Percentiles rank a stretch among this genome's conserved stretches.
These are phyloP conservation scores for Raja brachyura DNA, from an alignment of 2,113 vertebrate species.

Conservation along the genomic window DNA sequence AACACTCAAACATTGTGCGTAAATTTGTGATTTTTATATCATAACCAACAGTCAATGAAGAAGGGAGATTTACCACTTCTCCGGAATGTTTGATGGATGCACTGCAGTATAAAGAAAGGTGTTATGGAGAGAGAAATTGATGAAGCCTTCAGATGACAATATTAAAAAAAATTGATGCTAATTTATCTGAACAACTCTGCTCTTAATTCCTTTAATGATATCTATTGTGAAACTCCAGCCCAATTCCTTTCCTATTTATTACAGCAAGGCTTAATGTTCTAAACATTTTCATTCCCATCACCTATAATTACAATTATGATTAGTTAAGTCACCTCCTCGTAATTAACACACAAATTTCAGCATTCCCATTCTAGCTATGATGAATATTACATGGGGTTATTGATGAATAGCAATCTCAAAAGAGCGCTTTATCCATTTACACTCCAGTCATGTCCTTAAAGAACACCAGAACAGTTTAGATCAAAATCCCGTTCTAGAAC, in stretches of 20 bases:
- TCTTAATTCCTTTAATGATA: background rate
- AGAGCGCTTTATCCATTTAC: too few relatives aligned
- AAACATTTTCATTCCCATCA: background rate
- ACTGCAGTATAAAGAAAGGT: background rate
- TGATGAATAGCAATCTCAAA: too few relatives aligned
- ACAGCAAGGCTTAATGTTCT: background rate
- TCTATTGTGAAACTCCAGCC: background rate
- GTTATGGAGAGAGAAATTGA: background rate
- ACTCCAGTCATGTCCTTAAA: background rate
- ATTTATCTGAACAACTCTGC: background rate
- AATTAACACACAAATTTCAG: background rate
- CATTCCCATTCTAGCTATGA: background rate
- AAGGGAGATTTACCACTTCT: background rate
- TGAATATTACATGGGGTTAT: background rate
- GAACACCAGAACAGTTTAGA: background rate
- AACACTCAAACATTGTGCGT: background rate
- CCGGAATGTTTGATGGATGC: background rate
- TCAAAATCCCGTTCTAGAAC: background rate
- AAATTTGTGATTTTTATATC: background rate
- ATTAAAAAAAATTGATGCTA: background rate
- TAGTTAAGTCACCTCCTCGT: background rate
- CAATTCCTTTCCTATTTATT: background rate
- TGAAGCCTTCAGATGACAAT: background rate
- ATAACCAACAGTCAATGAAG: background rate
- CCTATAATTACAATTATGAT: background rate